Evolutionary conservation across 2,888 invertebrate genomes (phyloP).

Genomic region (Amblyjoppa fuscipennis): DNA sequence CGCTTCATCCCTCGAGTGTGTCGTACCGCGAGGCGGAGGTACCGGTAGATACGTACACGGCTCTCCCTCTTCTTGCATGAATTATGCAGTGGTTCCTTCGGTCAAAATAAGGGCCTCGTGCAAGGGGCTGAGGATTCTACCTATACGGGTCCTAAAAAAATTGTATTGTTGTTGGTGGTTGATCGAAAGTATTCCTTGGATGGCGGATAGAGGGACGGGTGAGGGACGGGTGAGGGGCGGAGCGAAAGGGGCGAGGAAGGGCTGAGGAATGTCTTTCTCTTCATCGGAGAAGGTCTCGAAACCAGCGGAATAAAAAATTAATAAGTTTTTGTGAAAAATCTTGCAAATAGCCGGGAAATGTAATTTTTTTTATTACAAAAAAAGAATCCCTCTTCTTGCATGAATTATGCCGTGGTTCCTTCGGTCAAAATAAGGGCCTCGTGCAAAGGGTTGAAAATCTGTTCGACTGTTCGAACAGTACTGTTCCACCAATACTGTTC

Average conservation of each 20-base stretch:
- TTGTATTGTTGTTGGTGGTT: too few species aligned
- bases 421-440: slow-evolving; percentile 41
- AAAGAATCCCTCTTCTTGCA: slow-evolving; percentile 47
- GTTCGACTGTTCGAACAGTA: too few species aligned
- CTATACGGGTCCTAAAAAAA: slow-evolving; percentile 1
- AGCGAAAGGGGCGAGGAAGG: slow-evolving; percentile 32
- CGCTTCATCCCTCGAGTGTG: slow-evolving; percentile 32
- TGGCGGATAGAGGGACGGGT: slow-evolving; percentile 34
- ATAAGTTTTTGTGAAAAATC: not conserved
- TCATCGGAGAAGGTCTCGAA: not conserved
- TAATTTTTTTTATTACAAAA: too few species aligned
- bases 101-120: slow-evolving; percentile 44
- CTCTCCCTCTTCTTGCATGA: slow-evolving; percentile 73
- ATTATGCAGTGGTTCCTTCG: slow-evolving; percentile 73
- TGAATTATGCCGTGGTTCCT: slow-evolving; percentile 76
- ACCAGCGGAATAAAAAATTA: too few species aligned
- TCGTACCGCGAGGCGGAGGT: slow-evolving; percentile 12
- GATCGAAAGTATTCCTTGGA: slow-evolving; percentile 22
- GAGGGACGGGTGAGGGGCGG: slow-evolving; percentile 31
- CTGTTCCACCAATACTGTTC: too few species aligned
- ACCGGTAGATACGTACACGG: slow-evolving; percentile 44
- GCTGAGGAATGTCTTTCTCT: not conserved
- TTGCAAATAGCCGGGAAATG: not conserved
- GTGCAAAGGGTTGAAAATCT: slow-evolving; percentile 46
- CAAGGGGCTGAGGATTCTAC: slow-evolving; percentile 54